phyloP scores from a whole-genome alignment of 2,113 vertebrate species.

The Diglossa brunneiventris region DNA sequence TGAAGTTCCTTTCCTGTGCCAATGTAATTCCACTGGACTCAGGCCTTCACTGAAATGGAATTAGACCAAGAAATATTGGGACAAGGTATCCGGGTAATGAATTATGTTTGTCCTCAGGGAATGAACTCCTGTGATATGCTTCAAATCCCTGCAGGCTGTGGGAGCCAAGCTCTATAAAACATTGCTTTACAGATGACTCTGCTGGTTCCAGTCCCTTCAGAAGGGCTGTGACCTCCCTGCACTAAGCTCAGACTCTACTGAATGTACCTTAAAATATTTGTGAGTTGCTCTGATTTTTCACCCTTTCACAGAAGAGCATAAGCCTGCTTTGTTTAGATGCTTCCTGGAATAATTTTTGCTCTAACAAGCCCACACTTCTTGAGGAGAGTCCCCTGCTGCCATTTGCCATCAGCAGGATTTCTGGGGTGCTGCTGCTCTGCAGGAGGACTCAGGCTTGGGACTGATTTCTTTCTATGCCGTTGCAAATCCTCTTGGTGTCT shows the following conservation, averaged over 20 bases:
- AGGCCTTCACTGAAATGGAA: neutral
- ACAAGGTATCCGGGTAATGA: neutral
- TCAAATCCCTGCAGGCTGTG: neutral
- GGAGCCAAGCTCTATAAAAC: neutral
- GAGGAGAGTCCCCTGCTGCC: neutral
- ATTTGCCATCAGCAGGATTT: neutral
- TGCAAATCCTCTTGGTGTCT: neutral
- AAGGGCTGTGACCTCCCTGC: neutral
- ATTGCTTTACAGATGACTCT: neutral
- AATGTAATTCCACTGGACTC: neutral
- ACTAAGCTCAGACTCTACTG: rapidly evolving
- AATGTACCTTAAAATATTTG: neutral
- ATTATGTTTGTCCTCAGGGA: neutral
- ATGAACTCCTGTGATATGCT: neutral
- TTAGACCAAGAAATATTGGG: neutral
- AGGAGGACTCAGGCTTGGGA: neutral
- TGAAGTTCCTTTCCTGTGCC: neutral
- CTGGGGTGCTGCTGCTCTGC: neutral
- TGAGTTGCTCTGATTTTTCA: neutral
- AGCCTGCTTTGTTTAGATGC: neutral
- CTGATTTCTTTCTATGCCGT: neutral
- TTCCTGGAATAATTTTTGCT: neutral
- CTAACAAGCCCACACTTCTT: neutral
- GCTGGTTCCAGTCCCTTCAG: neutral
- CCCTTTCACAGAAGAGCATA: neutral